Evolutionary conservation across 2,113 vertebrate species (phyloP).

Genomic region (Aviceda subcristata): DNA sequence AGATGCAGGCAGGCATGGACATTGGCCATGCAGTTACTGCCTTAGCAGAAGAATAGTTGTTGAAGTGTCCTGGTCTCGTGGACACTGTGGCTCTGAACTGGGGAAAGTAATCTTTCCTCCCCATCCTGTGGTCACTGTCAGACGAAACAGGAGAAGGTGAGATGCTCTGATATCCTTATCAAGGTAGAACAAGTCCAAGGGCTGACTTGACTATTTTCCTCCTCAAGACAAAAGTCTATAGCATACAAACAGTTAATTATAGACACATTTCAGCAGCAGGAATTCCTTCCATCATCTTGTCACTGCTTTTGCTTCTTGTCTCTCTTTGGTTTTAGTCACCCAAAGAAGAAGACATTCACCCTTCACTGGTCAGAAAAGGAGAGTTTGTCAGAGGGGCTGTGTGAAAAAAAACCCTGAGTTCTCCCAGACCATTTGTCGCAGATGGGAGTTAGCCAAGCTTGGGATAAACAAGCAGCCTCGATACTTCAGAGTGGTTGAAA

Average conservation of each 20-base stretch:
- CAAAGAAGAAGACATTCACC: neutral
- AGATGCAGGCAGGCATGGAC: neutral
- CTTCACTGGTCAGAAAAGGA: neutral
- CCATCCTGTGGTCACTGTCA: neutral
- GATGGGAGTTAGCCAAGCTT: neutral
- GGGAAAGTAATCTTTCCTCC: neutral
- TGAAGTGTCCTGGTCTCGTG: neutral
- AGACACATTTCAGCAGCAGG: neutral
- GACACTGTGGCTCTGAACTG: neutral
- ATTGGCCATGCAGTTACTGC: neutral
- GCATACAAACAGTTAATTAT: neutral
- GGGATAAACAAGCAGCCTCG: neutral
- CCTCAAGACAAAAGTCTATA: neutral
- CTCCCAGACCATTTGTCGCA: neutral
- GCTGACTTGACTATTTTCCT: neutral
- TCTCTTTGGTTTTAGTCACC: neutral
- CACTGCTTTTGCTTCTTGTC: neutral
- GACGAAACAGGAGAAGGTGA: neutral
- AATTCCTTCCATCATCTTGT: neutral
- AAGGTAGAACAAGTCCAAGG: neutral
- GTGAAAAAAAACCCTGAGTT: neutral
- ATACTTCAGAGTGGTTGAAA: neutral
- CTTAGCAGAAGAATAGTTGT: neutral
- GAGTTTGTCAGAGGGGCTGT: neutral
- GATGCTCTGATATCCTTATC: neutral